Percentiles rank a stretch among this genome's conserved stretches.
phyloP scores from a whole-genome alignment of 2,888 invertebrate species.

The Watsonalla cultraria region DNA sequence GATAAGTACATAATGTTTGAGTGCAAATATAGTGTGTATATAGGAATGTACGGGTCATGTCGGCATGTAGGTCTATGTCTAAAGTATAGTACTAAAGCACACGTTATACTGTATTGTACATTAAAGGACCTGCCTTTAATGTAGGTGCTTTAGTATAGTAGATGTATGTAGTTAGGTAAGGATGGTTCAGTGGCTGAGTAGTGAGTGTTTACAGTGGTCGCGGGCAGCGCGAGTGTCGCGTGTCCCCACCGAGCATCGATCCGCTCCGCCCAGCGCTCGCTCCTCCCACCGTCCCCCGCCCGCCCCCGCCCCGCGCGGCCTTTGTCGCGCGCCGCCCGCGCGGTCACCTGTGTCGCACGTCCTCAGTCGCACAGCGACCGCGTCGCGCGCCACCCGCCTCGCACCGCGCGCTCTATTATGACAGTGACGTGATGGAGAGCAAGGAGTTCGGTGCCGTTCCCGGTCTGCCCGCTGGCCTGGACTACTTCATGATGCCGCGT shows the following conservation, averaged over 20 bases:
- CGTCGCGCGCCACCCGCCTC: constrained; percentile 79
- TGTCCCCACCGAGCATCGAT: constrained; percentile 76
- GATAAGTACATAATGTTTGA: too few species aligned
- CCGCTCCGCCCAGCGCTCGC: constrained; percentile 74
- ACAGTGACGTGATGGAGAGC: constrained; percentile 74
- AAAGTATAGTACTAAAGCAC: not conserved
- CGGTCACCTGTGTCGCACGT: constrained; percentile 79
- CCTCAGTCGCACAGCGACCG: constrained; percentile 78
- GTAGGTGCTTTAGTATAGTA: constrained; percentile 25
- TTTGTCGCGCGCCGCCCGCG: constrained; percentile 69
- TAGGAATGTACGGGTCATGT: too few species aligned
- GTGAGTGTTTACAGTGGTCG: constrained; percentile 61
- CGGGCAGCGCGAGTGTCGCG: constrained; percentile 66
- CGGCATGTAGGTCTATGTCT: too few species aligned
- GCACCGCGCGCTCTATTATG: constrained; percentile 61
- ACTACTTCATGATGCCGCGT: constrained; percentile 78
- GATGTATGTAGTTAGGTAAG: constrained; percentile 56
- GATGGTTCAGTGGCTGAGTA: constrained; percentile 45
- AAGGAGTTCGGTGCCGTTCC: constrained; percentile 72
- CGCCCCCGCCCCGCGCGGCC: constrained; percentile 62
- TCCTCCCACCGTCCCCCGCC: constrained; percentile 60
- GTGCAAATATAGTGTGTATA: too few species aligned
- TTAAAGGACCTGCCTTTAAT: constrained; percentile 16
- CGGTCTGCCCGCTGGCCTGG: constrained; percentile 70
- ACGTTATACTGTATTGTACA: constrained; percentile 1